Conservation (phyloP, 2,113 vertebrate genomes). For the Tapirus terrestris region DNA sequence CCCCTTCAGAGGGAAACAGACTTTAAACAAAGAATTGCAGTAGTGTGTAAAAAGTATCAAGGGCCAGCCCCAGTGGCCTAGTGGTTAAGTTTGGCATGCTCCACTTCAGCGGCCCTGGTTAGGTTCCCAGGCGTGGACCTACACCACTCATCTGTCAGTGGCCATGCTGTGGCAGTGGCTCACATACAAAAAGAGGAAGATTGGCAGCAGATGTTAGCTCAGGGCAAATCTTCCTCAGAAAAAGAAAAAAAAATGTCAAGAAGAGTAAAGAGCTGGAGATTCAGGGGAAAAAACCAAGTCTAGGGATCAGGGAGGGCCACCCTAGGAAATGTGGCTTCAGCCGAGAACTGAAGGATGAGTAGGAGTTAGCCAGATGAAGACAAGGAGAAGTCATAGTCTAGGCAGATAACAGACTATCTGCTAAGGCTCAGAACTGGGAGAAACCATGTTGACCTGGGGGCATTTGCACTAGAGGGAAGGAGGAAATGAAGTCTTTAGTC, state of each 20-base stretch:
- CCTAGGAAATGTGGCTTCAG: not conserved
- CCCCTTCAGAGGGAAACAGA: not conserved
- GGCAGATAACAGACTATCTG: not conserved
- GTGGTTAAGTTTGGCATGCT: too few relatives aligned
- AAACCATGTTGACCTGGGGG: not conserved
- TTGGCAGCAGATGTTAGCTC: too few relatives aligned
- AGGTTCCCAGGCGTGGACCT: too few relatives aligned
- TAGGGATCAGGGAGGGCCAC: not conserved
- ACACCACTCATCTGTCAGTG: too few relatives aligned
- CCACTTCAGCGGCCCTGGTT: too few relatives aligned
- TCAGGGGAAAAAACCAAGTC: not conserved
- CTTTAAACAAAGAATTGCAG: not conserved
- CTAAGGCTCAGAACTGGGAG: not conserved
- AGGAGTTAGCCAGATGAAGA: not conserved
- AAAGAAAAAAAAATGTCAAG: not conserved
- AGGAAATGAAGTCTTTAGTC: not conserved
- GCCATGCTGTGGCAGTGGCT: too few relatives aligned
- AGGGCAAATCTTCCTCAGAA: too few relatives aligned
- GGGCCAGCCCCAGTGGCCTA: too few relatives aligned
- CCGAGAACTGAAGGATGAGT: not conserved
- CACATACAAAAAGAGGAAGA: too few relatives aligned
- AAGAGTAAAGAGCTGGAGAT: not conserved
- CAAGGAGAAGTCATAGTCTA: not conserved
- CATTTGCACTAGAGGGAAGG: not conserved
- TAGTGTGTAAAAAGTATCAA: not conserved